Evolutionary conservation across 2,888 invertebrate species (phyloP).

Genomic region (Oeneis ivallda): DNA sequence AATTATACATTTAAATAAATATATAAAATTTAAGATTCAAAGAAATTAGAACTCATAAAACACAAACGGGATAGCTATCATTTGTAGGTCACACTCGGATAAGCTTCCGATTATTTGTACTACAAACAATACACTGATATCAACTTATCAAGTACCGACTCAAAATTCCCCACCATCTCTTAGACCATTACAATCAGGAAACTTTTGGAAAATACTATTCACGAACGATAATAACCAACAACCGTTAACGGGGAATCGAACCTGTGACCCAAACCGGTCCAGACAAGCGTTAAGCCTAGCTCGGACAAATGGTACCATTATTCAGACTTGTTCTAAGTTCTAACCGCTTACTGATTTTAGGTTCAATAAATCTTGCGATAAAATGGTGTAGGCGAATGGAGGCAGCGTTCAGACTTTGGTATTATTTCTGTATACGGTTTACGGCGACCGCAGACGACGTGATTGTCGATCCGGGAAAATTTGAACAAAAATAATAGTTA

Average conservation of each 20-base stretch:
- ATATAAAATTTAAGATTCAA: too few species aligned
- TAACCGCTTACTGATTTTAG: constrained; percentile 4
- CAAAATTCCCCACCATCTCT: constrained; percentile 10
- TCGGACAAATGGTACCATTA: constrained; percentile 19
- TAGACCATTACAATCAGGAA: constrained; percentile 15
- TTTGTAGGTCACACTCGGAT: too few species aligned
- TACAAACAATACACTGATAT: not conserved
- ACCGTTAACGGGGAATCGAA: constrained; percentile 53
- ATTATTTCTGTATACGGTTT: not conserved
- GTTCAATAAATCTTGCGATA: constrained; percentile 6
- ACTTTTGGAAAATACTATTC: constrained; percentile 55
- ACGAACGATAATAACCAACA: constrained; percentile 61
- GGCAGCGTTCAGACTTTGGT: not conserved
- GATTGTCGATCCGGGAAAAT: too few species aligned
- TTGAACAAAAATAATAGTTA: too few species aligned
- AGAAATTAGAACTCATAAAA: too few species aligned
- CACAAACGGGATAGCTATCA: too few species aligned
- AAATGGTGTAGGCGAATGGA: not conserved
- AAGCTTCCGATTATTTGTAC: too few species aligned
- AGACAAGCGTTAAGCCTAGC: constrained; percentile 39
- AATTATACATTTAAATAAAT: too few species aligned
- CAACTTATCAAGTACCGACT: not conserved
- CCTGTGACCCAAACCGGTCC: constrained; percentile 39
- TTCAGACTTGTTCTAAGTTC: constrained; percentile 7
- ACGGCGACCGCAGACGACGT: too few species aligned